A percentile compares a stretch with the other conserved stretches of the same genome.
Conservation (phyloP, 1,140 invertebrate species). For the Micrasema longulum region DNA sequence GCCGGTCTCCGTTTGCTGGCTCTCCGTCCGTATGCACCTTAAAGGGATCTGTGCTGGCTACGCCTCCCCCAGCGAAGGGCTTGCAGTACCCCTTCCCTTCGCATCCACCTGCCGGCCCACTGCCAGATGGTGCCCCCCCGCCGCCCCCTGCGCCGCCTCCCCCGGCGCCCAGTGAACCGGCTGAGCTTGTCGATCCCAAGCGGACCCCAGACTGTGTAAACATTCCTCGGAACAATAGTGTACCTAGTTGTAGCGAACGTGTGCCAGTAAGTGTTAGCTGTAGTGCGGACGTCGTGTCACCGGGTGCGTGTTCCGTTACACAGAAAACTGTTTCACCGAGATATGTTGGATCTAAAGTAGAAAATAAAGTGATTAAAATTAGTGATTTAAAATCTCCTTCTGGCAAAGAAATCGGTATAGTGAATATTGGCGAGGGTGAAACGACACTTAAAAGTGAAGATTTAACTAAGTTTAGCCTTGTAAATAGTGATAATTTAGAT, state of each 20-base stretch:
- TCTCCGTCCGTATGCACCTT: slow-evolving; percentile 51
- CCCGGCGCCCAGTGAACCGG: slow-evolving; percentile 58
- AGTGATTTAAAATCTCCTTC: slow-evolving; percentile 47
- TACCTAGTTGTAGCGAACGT: slow-evolving; percentile 46
- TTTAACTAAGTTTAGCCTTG: slow-evolving; percentile 45
- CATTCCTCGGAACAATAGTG: slow-evolving; percentile 52
- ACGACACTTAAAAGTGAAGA: slow-evolving; percentile 40
- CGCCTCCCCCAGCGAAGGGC: slow-evolving; percentile 67
- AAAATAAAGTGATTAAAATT: slow-evolving; percentile 46
- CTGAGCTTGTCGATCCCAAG: slow-evolving; percentile 55
- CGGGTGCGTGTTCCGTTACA: slow-evolving; percentile 34
- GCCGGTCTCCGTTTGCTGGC: slow-evolving; percentile 55
- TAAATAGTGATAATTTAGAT: slow-evolving; percentile 55
- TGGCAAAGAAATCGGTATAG: slow-evolving; percentile 42
- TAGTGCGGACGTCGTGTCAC: slow-evolving; percentile 43
- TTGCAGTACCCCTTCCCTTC: slow-evolving; percentile 86
- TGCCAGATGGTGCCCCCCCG: slow-evolving; percentile 57
- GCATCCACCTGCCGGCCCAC: slow-evolving; percentile 73
- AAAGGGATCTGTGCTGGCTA: slow-evolving; percentile 26
- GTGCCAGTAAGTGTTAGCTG: slow-evolving; percentile 40
- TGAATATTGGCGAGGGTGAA: slow-evolving; percentile 43
- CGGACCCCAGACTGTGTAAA: slow-evolving; percentile 53
- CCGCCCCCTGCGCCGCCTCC: slow-evolving; percentile 51
- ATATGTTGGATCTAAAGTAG: slow-evolving; percentile 41
- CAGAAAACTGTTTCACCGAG: slow-evolving; percentile 35